phyloP scores from a whole-genome alignment of 2,888 invertebrate species.

The Yponomeuta sedellus region DNA sequence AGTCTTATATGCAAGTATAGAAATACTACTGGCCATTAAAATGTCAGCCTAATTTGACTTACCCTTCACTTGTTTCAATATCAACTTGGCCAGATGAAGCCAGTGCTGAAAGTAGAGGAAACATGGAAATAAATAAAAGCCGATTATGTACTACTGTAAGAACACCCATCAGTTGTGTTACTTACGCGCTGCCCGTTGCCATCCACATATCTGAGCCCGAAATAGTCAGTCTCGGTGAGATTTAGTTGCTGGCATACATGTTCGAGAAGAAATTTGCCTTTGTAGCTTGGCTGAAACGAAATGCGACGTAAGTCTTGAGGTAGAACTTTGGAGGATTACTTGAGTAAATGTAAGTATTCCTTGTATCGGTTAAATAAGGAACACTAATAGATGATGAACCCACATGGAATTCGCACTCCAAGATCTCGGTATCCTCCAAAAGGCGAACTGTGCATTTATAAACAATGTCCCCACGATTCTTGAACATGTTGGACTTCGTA shows the following conservation, averaged over 20 bases:
- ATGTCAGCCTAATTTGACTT: conserved; percentile 28
- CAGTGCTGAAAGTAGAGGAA: conserved; percentile 85
- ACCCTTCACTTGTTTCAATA: conserved; percentile 95
- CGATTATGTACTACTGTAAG: no score
- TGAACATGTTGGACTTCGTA: conserved; percentile 64
- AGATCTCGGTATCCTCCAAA: conserved; percentile 92
- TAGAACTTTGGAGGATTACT: not conserved
- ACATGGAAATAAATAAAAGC: not conserved
- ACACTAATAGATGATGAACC: conserved; percentile 27
- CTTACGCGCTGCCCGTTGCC: conserved; percentile 90
- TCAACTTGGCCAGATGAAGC: conserved; percentile 93
- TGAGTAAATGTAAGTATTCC: not conserved
- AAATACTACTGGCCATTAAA: no score
- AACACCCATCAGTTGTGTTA: conserved; percentile 14
- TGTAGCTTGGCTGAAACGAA: conserved; percentile 86
- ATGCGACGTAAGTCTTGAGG: conserved; percentile 19
- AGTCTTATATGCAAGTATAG: no score
- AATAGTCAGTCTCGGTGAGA: conserved; percentile 95
- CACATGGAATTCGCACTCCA: conserved; percentile 93
- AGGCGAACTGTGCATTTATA: conserved; percentile 92
- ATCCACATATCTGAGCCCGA: conserved; percentile 95
- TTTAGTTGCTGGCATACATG: conserved; percentile 93
- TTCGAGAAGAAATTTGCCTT: conserved; percentile 92
- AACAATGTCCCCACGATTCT: conserved; percentile 85
- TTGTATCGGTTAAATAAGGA: not conserved